Evolutionary conservation across 1,140 invertebrate species (phyloP).

Genomic region (Brachionus sp.): DNA sequence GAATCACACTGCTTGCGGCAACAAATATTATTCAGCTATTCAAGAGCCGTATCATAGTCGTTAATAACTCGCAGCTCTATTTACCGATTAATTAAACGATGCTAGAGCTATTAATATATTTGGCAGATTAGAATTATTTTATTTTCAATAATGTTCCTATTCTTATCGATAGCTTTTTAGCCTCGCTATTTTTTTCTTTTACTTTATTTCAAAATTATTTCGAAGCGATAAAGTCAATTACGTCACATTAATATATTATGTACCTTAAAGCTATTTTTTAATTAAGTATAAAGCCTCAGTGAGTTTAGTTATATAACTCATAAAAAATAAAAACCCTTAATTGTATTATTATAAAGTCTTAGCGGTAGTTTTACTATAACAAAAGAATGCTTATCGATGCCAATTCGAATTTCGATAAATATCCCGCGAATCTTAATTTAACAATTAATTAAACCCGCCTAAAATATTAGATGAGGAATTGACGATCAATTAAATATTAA

Average conservation of each 20-base stretch:
- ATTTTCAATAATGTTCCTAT: too few relatives aligned
- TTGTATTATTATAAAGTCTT: background rate
- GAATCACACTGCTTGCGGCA: background rate
- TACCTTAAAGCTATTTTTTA: background rate
- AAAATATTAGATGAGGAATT: background rate
- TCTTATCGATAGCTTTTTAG: background rate
- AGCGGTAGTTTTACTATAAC: background rate
- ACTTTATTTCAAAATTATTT: background rate
- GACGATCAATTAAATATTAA: background rate
- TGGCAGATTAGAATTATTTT: background rate
- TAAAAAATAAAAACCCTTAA: background rate
- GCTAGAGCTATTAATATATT: background rate
- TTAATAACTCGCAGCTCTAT: background rate
- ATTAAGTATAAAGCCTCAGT: background rate
- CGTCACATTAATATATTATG: background rate
- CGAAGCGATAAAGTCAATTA: background rate
- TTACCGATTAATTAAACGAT: background rate
- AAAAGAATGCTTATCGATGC: background rate
- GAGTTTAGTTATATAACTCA: background rate
- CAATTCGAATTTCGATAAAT: background rate
- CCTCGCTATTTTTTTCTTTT: background rate
- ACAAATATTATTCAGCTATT: background rate
- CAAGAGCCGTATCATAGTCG: background rate
- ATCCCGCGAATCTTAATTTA: background rate
- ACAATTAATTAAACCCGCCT: background rate